Conservation (phyloP, 1,140 invertebrate genomes). For the Macrosteles quadrilineatus region DNA sequence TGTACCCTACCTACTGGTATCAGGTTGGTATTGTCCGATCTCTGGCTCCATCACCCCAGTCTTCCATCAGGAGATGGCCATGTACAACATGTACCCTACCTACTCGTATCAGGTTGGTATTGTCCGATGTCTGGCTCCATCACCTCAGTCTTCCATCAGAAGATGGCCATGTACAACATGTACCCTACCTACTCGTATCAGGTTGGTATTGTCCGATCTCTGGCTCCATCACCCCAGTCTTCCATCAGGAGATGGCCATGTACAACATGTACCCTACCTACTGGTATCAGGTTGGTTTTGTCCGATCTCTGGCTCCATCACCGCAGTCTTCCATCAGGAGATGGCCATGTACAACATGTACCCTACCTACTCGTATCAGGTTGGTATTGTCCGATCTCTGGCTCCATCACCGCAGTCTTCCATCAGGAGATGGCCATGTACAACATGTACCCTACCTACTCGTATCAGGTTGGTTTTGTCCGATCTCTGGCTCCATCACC, state of each 20-base stretch:
- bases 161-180: conserved; percentile 90
- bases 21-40: conserved; percentile 74
- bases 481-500: conserved; percentile 84
- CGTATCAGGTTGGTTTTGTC: conserved; percentile 94
- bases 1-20: conserved; percentile 90
- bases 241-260: conserved; percentile 94
- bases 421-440: conserved; percentile 96
- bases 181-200: conserved; percentile 92
- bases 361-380: conserved; percentile 91
- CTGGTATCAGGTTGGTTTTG: conserved; percentile 93
- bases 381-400: conserved; percentile 88
- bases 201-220: conserved; percentile 91
- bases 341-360: conserved; percentile 90
- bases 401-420: conserved; percentile 87
- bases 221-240: conserved; percentile 85
- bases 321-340: conserved; percentile 94
- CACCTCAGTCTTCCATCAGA: conserved; percentile 93
- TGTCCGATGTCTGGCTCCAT: conserved; percentile 82
- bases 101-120: conserved; percentile 84
- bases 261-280: conserved; percentile 90
- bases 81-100: conserved; percentile 86
- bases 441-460: conserved; percentile 85
- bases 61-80: conserved; percentile 95
- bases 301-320: conserved; percentile 85
- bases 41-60: conserved; percentile 87